Base-by-base conservation (phyloP, 37 sponge, comb jelly and placozoan genomes). In the Crambe crambe region DNA sequence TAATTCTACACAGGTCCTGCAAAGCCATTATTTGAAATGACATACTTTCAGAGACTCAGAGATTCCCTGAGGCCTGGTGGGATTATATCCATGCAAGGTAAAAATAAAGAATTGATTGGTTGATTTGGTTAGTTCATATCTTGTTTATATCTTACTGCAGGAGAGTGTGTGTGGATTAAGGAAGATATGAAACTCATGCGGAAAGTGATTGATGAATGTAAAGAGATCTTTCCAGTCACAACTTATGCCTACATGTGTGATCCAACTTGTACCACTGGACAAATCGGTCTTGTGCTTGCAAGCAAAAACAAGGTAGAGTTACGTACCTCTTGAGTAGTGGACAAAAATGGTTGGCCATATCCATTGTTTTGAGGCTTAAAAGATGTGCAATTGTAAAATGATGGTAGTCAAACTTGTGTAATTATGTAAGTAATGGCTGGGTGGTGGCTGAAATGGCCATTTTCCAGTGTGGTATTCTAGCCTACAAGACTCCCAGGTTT, bases 261-360 rank as follows among this genome's bases (percentile, higher is more conserved):
- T 23, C 93, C 96, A 41, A 93, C 88, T 12, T 95, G 93, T 66
- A 90, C 96, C 21, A 41, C 32, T 73, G 96, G 96, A 29, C 83
- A 86, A 51, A 83, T 95, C n/a, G 96, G 96, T 0, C 87, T 85
- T 47, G 18, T 90, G n/a, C 59, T 94, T 17, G 93, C 87, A 77
- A 75, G 89, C 43, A 77, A 37, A 6, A 75, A 85, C 56, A 37
- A 75, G 81, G 90, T 85, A 58, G 22, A 58, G 91, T 86, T 80
- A 86, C n/a, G n/a, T n/a, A n/a, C n/a, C n/a, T n/a, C n/a, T n/a
- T n/a, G n/a, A n/a, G n/a, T n/a, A n/a, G n/a, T n/a, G n/a, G n/a
- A n/a, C n/a, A n/a, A n/a, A n/a, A n/a, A n/a, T n/a, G n/a, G n/a
- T n/a, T n/a, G n/a, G n/a, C 35, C n/a, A n/a, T n/a, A n/a, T n/a